Base-by-base conservation (phyloP, 1,140 invertebrate species). In the Drosophila murphyi region DNA sequence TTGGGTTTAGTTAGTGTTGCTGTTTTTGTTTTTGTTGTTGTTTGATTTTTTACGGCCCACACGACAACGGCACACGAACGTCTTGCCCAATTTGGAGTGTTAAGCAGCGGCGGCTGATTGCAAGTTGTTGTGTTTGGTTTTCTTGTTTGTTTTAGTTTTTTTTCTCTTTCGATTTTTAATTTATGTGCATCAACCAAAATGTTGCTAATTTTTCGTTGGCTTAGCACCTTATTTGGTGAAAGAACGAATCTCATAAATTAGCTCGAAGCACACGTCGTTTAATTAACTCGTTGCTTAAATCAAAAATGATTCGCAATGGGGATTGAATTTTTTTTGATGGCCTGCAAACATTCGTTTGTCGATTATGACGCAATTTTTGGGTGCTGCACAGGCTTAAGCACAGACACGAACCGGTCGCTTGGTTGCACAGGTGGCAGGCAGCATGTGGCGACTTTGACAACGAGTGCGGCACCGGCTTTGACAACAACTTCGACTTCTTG, bases 111-210 rank as follows among this genome's bases (percentile, higher is more conserved):
- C 39, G 10, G 10, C 10, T 54, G 76, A 77, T 76, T 61, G 47
- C 61, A 69, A 73, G 59, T 85, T 68, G 65, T 64, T 20, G 20
- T 20, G 20, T 20, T 20, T 54, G 45, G 45, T 31, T 71, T 47
- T 60, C 20, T 55, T 20, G 65, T 67, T 56, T 59, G 34, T 41
- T 45, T 54, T 54, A 52, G 45, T 31, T 71, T 47, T 60, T 39
- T 63, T 10, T 48, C 4, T 63, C 37, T 71, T 61, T 67, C 4
- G 43, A 59, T 29, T 39, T 63, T 65, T 67, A 39, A 82, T 87
- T 88, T 87, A 80, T 88, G 80, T 83, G 83, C 83, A 83, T 88
- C 83, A 78, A 75, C 83, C 88, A 87, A 87, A 74, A 87, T 87
- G 80, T 89, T 72, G 83, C 83, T 88, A 89, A 88, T 88, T 88